Evolutionary conservation across 1,140 invertebrate species (phyloP), one percentile per base, ranked within the genome.

Genomic region (Drosophila navojoa): DNA sequence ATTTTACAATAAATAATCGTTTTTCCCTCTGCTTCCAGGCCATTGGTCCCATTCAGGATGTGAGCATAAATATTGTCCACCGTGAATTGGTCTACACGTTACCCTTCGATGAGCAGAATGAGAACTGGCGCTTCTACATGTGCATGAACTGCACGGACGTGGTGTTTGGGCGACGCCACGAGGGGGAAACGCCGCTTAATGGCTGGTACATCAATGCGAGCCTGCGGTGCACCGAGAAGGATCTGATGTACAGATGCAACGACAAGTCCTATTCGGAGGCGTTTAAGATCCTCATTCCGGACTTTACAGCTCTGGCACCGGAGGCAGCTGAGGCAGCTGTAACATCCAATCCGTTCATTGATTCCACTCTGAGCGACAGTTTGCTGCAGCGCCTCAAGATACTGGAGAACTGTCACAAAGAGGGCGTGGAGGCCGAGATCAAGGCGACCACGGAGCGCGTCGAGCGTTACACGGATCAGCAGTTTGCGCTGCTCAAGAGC

Each of bases 111-210:
- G 54, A 55, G 3, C 47, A 50, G 19, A 19, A 0, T 6, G 66
- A 54, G 27, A 55, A 1, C 19, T 92, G 91, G 91, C 75, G 81
- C 50, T 50, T 92, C 5, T 71, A 49, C 19, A 22, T 85, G 42
- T 92, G 91, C 71, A 76, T 85, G 57, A 91, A 91, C 60, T 92
- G 91, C 67, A 81, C 81, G 54, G 54, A 59, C 40, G 85, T 79
- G 42, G 50, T 91, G 40, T 91, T 66, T 68, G 91, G 82, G 54
- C 92, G 85, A 52, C 67, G 76, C 16, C 15, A 79, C n/a, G 62
- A 68, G 5, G 74, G 71, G n/a, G 68, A 57, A 50, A 68, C 62
- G 45, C 52, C 79, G 35, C 35, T 11, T 52, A 72, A 59, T 27
- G 44, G 60, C 35, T 92, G 76, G 72, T 77, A 91, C 29, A 73